Base-by-base conservation (phyloP, 2,797 vertebrate species). In the Siniperca scherzeri region DNA sequence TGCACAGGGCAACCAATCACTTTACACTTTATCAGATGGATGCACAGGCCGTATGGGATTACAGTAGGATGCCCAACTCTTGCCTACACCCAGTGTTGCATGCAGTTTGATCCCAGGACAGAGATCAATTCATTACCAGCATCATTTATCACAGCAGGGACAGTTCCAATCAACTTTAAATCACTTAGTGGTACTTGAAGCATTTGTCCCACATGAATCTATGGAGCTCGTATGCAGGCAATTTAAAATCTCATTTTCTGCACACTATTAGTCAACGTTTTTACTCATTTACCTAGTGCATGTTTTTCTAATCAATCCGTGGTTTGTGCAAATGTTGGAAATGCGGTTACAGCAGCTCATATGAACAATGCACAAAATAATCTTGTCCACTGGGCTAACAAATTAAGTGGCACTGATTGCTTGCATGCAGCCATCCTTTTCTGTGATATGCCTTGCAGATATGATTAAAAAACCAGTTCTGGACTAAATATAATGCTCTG, bases 241-340 rank as follows among this genome's bases (percentile, higher is more conserved):
- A 93, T 94, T 94, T 90, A 90, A 93, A 95, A 93, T 85, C 89
- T 87, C 52, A 93, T 95, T 93, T 90, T 91, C 77, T 85, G 80
- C 66, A 77, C 68, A 44, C 84, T 88, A 88, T 91, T 90, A 88
- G 83, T 81, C 82, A 2, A 86, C 65, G 72, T 86, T 85, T 89
- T 78, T 52, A 78, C 46, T 70, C 72, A 84, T 89, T 92, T 83
- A 87, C 89, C 81, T 61, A 50, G 5, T 27, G 56, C 74, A 22
- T 88, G 65, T 84, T 86, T 82, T 78, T 71, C 56, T 56, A 87
- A 87, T 92, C 87, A 86, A 68, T 86, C 66, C 0, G 17, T 13
- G 68, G 81, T 79, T 78, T 62, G 71, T 82, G 74, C 48, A 78
- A 77, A 82, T 78, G 66, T 56, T 40, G 44, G 70, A 48, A 70